Evolutionary conservation across 2,888 invertebrate genomes (phyloP), one percentile per base, ranked within the genome.

Genomic region (Argyra leucocephala): DNA sequence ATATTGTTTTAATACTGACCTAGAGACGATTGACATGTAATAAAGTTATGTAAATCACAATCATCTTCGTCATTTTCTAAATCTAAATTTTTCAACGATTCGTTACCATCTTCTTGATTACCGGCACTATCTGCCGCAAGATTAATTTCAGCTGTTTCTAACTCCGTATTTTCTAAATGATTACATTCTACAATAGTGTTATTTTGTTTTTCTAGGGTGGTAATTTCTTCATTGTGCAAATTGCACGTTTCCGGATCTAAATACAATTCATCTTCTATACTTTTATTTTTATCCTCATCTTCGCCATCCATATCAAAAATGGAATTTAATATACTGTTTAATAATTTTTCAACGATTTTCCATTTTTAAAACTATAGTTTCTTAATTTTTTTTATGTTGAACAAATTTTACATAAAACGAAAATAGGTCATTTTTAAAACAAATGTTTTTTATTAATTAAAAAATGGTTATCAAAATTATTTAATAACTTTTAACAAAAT

Each of bases 21-120:
- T 48, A 48, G 18, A 48, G 48, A 48, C 18, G 48, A 48, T n/a
- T 48, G 48, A 48, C 48, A 48, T 48, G 48, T 48, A 48, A 48
- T 48, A 18, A 48, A 48, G 18, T 48, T 48, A 48, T 48, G 48
- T 2, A 48, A 15, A 48, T 48, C 48, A 15, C 48, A 15, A 48
- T 48, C 48, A 48, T 48, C 48, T 48, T 48, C 48, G 5, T 48
- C 48, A 48, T 48, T 48, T 15, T 48, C 12, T 3, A 15, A 3
- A 37, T 37, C 6, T 37, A 15, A 9, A 37, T 37, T 37, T 9
- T 9, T 12, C 3, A 37, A 37, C 3, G 10, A 10, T 15, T 37
- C 48, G 18, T 48, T 48, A 18, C 3, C 48, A 48, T 48, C 18
- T 31, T 31, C 9, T 6, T 10, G 1, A 31, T 12, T 12, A 48